Conservation (phyloP, 2,113 vertebrate species). For the Mesitornis unicolor region DNA sequence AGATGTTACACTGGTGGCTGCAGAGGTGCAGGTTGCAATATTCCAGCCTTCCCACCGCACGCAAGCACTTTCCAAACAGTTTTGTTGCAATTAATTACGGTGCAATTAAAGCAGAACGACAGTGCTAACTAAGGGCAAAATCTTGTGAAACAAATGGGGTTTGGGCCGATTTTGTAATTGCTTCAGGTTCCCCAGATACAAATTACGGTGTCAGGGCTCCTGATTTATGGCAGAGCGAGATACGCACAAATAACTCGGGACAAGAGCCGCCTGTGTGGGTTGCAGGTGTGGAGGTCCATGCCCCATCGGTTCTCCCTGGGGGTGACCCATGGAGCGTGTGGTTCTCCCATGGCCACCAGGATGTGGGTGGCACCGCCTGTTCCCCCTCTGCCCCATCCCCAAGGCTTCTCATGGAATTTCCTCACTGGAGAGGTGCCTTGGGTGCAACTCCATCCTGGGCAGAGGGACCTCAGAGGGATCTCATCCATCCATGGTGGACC, state of each 20-base stretch:
- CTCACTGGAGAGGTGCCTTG: not conserved
- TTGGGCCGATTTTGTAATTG: slow-evolving; percentile 48
- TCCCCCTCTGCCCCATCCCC: not conserved
- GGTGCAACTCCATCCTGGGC: not conserved
- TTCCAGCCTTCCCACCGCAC: not conserved
- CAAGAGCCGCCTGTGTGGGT: not conserved
- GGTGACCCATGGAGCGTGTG: not conserved
- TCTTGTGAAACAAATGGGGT: slow-evolving; percentile 10
- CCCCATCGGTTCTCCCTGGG: not conserved
- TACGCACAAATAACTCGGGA: not conserved
- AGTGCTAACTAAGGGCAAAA: slow-evolving; percentile 52
- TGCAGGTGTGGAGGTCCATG: not conserved
- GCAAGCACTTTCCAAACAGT: slow-evolving; percentile 52
- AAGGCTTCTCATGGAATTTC: not conserved
- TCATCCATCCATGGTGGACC: rapidly evolving
- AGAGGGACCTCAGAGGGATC: not conserved
- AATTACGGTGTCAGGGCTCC: slow-evolving; percentile 10
- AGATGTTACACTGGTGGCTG: not conserved
- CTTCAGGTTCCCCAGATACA: not conserved
- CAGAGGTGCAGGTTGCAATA: not conserved
- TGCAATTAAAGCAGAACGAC: slow-evolving; percentile 40
- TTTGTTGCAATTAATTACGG: slow-evolving; percentile 63
- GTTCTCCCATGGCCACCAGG: not conserved
- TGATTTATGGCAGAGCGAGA: not conserved
- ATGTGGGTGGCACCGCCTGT: not conserved